Conservation (phyloP, 2,113 vertebrate species). For the Gymnorhina tibicen region DNA sequence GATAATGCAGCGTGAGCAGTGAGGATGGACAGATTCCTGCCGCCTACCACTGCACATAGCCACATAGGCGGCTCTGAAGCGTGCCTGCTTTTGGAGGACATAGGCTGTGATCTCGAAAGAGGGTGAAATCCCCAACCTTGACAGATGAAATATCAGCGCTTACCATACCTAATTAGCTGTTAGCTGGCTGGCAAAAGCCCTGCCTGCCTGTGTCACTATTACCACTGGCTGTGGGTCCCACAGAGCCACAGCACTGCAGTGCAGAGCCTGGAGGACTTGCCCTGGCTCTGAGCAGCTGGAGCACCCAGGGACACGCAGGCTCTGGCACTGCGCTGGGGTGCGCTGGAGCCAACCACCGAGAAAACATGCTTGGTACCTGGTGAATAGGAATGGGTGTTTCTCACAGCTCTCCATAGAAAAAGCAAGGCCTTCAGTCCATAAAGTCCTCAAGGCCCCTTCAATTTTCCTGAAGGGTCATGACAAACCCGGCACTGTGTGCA, state of each 20-base stretch:
- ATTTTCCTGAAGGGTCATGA: background rate
- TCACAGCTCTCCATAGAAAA: background rate
- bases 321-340: background rate
- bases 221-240: accelerated
- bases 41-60: background rate
- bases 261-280: background rate
- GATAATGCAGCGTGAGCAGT: accelerated
- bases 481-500: accelerated
- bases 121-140: background rate
- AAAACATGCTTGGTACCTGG: background rate
- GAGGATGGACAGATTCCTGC: background rate
- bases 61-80: background rate
- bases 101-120: background rate
- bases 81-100: background rate
- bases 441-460: background rate
- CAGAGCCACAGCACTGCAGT: accelerated
- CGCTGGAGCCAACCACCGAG: background rate
- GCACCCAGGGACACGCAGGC: background rate
- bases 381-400: background rate
- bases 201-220: accelerated
- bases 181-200: background rate
- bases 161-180: background rate
- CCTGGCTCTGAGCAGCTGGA: background rate
- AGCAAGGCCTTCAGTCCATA: too few relatives aligned
- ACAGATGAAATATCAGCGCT: background rate